Conservation (phyloP, 2,888 invertebrate genomes). For the Sinelater perroti region DNA sequence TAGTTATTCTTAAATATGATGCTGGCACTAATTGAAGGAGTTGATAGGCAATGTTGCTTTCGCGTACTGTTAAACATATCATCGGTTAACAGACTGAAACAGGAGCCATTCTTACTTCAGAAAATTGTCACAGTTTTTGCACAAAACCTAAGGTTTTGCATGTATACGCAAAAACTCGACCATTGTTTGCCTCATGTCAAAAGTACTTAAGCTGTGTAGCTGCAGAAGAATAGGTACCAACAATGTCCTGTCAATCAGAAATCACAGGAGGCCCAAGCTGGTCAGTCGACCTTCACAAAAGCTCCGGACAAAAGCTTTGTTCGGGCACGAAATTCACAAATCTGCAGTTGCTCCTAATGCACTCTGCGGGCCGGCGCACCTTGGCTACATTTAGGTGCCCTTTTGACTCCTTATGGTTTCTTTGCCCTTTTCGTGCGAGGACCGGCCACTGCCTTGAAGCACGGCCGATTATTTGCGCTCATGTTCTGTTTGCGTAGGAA, state of each 20-base stretch:
- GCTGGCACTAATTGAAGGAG: too few species aligned
- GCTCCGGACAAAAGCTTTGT: conserved; percentile 35
- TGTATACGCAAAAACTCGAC: conserved; percentile 33
- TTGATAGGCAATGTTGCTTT: too few species aligned
- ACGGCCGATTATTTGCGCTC: not conserved
- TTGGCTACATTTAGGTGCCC: conserved; percentile 6
- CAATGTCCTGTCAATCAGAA: conserved; percentile 44
- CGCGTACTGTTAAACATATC: too few species aligned
- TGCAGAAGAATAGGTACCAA: conserved; percentile 41
- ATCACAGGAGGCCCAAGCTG: conserved; percentile 30
- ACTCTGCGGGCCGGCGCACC: not conserved
- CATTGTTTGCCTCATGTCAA: conserved; percentile 41
- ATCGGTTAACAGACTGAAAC: too few species aligned
- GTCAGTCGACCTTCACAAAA: conserved; percentile 34
- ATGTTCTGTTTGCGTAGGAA: conserved; percentile 20
- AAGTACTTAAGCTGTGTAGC: conserved; percentile 42
- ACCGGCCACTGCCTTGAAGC: not conserved
- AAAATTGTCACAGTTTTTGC: too few species aligned
- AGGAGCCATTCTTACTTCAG: too few species aligned
- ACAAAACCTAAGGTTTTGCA: too few species aligned
- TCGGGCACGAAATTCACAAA: conserved; percentile 29
- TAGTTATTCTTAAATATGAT: too few species aligned
- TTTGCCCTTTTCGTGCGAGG: not conserved
- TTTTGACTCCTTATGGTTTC: conserved; percentile 1
- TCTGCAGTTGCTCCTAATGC: conserved; percentile 25